A percentile compares a stretch with the other conserved stretches of the same genome.
Conservation (phyloP, 1,140 invertebrate species). For the Plectus sambesii region DNA sequence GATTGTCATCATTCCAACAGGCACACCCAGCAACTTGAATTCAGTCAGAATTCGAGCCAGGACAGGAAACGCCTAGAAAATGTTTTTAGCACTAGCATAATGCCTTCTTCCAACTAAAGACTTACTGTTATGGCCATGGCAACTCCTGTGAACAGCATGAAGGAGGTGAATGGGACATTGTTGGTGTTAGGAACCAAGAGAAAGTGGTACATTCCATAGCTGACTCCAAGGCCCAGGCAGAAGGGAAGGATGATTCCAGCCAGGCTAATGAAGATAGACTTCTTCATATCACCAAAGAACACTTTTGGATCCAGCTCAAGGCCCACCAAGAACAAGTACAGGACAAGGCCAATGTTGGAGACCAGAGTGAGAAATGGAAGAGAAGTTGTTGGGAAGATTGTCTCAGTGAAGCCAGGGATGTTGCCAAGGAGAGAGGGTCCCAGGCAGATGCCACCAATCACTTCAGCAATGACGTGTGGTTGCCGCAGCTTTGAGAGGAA, state of each 20-base stretch:
- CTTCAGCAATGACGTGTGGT: constrained; percentile 14
- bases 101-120: not conserved
- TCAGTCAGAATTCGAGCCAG: constrained; percentile 30
- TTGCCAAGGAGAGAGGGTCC: constrained; percentile 15
- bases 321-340: constrained; percentile 32
- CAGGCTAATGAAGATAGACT: constrained; percentile 22
- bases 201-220: constrained; percentile 24
- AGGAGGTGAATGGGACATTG: constrained; percentile 17
- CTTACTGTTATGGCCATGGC: constrained; percentile 29
- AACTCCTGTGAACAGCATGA: constrained; percentile 29
- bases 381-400: constrained; percentile 23
- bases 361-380: constrained; percentile 24
- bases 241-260: constrained; percentile 32
- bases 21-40: constrained; percentile 24
- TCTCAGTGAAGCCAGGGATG: constrained; percentile 20
- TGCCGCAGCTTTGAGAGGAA: constrained; percentile 11
- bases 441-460: constrained; percentile 13
- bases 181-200: constrained; percentile 17
- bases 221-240: constrained; percentile 18
- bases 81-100: not conserved
- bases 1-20: constrained; percentile 31
- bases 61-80: constrained; percentile 28
- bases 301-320: constrained; percentile 28
- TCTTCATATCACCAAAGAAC: constrained; percentile 17
- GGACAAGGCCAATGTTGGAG: constrained; percentile 26